Evolutionary conservation across 2,888 invertebrate genomes (phyloP), one percentile per base, ranked within the genome.

Genomic region (Dusona sp.): DNA sequence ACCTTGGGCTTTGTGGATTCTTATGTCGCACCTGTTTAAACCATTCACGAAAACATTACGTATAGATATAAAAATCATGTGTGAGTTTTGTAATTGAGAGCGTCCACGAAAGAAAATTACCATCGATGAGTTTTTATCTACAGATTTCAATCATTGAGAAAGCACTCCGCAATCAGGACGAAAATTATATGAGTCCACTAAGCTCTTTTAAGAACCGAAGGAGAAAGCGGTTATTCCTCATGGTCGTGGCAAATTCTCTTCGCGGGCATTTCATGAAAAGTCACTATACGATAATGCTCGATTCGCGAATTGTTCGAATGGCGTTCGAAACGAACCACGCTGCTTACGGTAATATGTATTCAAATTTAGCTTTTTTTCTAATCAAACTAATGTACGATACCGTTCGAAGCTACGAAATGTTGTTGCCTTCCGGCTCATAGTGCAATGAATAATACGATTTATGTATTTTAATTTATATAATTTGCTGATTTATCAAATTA

Each of bases 261-360:
- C 51, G 78, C 19, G 42, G 42, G 78, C 77, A 45, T 90, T 90
- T 88, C 90, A 90, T 89, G 88, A 88, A 88, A 89, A 87, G 67
- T 78, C 87, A 74, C 87, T 87, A 85, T 77, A 88, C 57, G 79
- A 84, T 84, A 79, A 79, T 57, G 48, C 48, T 51, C 67, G 25
- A 38, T 67, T 54, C 38, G 45, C 51, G 38, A 68, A 25, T 38
- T 33, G 51, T 51, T 45, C 77, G 36, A 13, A 36, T 16, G 29
- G 74, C 83, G 74, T 48, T 51, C 36, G 25, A 2, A 57, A 73
- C 64, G 78, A 78, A 80, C 84, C 73, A 84, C 79, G 80, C 80
- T 72, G 70, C 78, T 82, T 57, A 86, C 86, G 87, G 84, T 68
- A 74, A 22, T 64, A 77, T 86, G 87, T 88, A 88, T 87, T 79